Conservation (phyloP, 2,113 vertebrate genomes). For the Lanius collurio region DNA sequence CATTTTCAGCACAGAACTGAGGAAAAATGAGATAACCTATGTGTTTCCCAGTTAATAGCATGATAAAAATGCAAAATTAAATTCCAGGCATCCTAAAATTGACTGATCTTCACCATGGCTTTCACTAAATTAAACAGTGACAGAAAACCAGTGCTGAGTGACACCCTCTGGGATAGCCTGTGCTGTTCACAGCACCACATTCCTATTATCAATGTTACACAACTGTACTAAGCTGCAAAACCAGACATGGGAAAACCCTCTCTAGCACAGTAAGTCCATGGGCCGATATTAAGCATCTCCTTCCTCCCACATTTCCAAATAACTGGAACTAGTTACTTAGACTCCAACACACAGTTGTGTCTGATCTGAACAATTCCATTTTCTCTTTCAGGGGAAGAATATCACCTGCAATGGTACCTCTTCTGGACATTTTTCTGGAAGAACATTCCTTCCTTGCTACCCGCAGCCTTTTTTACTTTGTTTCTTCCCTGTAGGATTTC, state of each 20-base stretch:
- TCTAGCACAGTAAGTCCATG: neutral
- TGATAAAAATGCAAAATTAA: neutral
- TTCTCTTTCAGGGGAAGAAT: neutral
- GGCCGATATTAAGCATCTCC: neutral
- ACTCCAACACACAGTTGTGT: neutral
- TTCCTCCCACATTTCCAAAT: neutral
- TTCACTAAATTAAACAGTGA: neutral
- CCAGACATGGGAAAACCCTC: neutral
- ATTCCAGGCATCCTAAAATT: neutral
- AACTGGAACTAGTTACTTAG: neutral
- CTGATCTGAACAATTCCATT: neutral
- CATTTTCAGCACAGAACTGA: neutral
- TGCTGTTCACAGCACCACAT: neutral
- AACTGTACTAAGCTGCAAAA: neutral
- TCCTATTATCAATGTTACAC: neutral
- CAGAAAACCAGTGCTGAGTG: neutral
- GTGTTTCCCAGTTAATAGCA: neutral
- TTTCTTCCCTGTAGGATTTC: neutral
- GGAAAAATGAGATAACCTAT: neutral
- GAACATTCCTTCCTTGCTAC: neutral
- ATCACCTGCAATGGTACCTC: neutral
- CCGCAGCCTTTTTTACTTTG: neutral
- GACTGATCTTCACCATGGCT: neutral
- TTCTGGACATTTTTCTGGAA: neutral
- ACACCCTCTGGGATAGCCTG: neutral